These are phyloP conservation scores for Drosophila nr. perissopoda DNA, from an alignment of 2,888 invertebrate genomes.

Conservation along the genomic window DNA sequence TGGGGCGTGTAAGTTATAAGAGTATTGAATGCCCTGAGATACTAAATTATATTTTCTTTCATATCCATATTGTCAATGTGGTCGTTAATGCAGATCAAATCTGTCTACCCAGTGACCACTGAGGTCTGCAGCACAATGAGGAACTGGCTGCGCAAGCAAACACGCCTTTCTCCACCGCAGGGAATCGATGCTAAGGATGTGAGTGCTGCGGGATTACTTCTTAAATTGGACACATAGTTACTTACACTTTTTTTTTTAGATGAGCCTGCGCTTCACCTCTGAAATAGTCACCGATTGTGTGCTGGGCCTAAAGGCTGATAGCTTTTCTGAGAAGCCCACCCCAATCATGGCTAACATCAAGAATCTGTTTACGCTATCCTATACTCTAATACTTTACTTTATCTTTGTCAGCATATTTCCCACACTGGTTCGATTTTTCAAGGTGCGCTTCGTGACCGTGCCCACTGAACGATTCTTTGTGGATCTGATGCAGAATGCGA, in stretches of 20 bases:
- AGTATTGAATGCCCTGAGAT: not conserved
- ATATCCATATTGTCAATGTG: not conserved
- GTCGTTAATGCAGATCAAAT: slow-evolving; percentile 80
- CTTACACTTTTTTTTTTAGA: slow-evolving; percentile 42
- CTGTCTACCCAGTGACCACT: slow-evolving; percentile 85
- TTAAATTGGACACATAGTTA: not conserved
- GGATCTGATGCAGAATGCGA: slow-evolving; percentile 69
- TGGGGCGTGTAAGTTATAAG: slow-evolving; percentile 83
- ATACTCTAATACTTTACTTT: slow-evolving; percentile 56
- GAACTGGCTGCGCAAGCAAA: slow-evolving; percentile 82
- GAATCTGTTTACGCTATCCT: slow-evolving; percentile 73
- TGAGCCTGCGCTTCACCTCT: slow-evolving; percentile 82
- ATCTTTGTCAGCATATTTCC: slow-evolving; percentile 73
- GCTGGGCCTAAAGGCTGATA: slow-evolving; percentile 85
- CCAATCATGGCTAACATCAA: slow-evolving; percentile 78
- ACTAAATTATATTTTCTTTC: not conserved
- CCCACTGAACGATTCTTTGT: slow-evolving; percentile 87
- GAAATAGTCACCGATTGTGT: slow-evolving; percentile 85
- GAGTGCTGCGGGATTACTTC: slow-evolving; percentile 9
- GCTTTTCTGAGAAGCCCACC: slow-evolving; percentile 80
- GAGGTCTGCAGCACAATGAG: slow-evolving; percentile 84
- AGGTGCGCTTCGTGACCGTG: slow-evolving; percentile 75
- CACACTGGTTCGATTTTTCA: slow-evolving; percentile 57
- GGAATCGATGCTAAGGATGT: slow-evolving; percentile 85
- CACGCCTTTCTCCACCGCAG: slow-evolving; percentile 63